Conservation (phyloP, 2,113 vertebrate genomes). For the Neotragus pygmaeus region DNA sequence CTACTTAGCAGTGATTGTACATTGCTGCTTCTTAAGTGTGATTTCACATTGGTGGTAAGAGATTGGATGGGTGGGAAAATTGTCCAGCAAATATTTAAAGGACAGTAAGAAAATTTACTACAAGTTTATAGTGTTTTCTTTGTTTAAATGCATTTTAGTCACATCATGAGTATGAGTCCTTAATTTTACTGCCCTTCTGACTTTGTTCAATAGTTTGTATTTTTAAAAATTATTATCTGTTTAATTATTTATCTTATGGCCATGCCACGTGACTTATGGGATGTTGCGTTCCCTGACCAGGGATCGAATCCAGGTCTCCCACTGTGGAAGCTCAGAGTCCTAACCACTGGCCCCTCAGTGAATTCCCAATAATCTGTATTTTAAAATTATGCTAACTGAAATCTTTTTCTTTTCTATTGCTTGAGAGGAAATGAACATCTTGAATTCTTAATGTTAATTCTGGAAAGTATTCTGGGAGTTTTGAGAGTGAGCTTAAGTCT, state of each 20-base stretch:
- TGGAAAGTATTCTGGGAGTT: not conserved
- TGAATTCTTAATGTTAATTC: slow-evolving; percentile 5
- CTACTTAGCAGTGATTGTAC: not conserved
- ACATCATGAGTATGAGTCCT: not conserved
- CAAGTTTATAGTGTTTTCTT: not conserved
- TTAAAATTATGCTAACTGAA: not conserved
- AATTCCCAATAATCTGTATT: not conserved
- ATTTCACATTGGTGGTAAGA: not conserved
- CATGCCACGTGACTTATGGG: not conserved
- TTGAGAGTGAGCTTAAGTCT: not conserved
- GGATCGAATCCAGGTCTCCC: too few species aligned
- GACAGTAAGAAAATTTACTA: not conserved
- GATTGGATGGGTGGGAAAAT: not conserved
- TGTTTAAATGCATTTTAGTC: not conserved
- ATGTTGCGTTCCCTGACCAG: not conserved
- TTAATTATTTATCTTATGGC: not conserved
- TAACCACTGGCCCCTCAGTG: not conserved
- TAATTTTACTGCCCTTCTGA: not conserved
- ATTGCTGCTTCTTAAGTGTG: not conserved
- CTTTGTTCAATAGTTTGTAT: slow-evolving; percentile 1
- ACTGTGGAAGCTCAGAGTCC: not conserved
- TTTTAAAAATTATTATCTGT: not conserved
- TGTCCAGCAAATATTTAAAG: slow-evolving; percentile 18
- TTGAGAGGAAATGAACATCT: not conserved
- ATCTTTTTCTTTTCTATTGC: not conserved